These are phyloP conservation scores for Ganaspis brasiliensis DNA, from an alignment of 2,888 invertebrate species.

Conservation along the genomic window DNA sequence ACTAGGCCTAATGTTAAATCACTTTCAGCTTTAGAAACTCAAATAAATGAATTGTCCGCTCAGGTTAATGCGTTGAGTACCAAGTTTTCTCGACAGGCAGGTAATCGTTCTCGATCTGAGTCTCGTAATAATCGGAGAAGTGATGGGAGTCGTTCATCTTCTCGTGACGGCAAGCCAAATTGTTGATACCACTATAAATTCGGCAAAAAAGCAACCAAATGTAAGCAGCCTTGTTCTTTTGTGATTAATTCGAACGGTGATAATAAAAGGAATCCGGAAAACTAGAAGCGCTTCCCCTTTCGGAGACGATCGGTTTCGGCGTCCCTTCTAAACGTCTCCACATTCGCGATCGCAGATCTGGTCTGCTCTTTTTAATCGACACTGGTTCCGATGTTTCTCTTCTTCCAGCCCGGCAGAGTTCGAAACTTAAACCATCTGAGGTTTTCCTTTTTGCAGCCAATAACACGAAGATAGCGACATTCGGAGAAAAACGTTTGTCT, in stretches of 20 bases:
- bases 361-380: neutral
- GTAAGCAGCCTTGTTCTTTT: neutral
- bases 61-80: neutral
- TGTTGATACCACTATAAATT: neutral
- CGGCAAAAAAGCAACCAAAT: neutral
- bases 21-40: neutral
- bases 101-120: neutral
- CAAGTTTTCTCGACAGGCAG: neutral
- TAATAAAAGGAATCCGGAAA: neutral
- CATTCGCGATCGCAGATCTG: neutral
- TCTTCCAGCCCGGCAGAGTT: neutral
- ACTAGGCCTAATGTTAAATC: no score
- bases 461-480: neutral
- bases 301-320: neutral
- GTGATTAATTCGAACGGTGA: neutral
- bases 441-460: neutral
- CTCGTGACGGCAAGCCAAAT: neutral
- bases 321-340: neutral
- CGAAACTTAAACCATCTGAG: neutral
- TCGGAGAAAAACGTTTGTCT: neutral
- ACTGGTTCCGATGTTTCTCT: neutral
- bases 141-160: neutral
- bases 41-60: neutral
- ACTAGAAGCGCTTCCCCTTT: neutral
- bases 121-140: neutral